phyloP scores from a whole-genome alignment of 2,888 invertebrate species.

The Cheilosia scutellata region DNA sequence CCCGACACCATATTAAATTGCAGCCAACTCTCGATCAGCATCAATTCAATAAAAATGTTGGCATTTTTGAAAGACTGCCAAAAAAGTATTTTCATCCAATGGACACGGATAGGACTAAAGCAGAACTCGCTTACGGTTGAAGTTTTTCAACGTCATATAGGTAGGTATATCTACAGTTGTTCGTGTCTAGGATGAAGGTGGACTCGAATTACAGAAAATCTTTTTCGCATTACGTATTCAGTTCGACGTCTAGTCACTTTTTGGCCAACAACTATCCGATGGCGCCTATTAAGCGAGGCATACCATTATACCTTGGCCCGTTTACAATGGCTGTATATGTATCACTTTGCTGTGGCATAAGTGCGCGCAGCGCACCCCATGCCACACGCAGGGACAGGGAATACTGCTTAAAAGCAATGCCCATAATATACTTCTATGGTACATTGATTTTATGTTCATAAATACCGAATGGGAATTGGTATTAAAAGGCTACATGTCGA shows the following conservation, averaged over 20 bases:
- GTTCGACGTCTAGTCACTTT: slow-evolving; percentile 67
- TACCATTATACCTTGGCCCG: slow-evolving; percentile 63
- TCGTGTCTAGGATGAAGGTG: slow-evolving; percentile 27
- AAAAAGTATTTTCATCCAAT: slow-evolving; percentile 46
- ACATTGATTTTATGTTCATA: slow-evolving; percentile 76
- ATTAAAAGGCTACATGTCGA: slow-evolving; percentile 73
- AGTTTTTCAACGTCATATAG: slow-evolving; percentile 30
- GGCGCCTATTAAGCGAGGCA: slow-evolving; percentile 68
- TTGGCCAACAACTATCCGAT: slow-evolving; percentile 66
- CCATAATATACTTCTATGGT: slow-evolving; percentile 73
- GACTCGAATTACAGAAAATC: slow-evolving; percentile 69
- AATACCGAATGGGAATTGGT: slow-evolving; percentile 73
- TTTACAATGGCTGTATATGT: slow-evolving; percentile 52
- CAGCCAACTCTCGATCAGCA: slow-evolving; percentile 69
- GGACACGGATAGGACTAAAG: slow-evolving; percentile 12
- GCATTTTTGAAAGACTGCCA: slow-evolving; percentile 71
- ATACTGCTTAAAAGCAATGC: slow-evolving; percentile 67
- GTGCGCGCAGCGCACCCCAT: slow-evolving; percentile 12
- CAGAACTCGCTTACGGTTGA: slow-evolving; percentile 13
- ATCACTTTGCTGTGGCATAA: slow-evolving; percentile 17
- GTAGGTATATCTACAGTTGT: neutral
- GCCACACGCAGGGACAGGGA: slow-evolving; percentile 5
- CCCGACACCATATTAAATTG: slow-evolving; percentile 61
- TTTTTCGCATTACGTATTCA: slow-evolving; percentile 65
- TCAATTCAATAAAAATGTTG: slow-evolving; percentile 68